Evolutionary conservation across 1,140 invertebrate genomes (phyloP), one percentile per base, ranked within the genome.

Genomic region (Cyphomyrmex costatus): DNA sequence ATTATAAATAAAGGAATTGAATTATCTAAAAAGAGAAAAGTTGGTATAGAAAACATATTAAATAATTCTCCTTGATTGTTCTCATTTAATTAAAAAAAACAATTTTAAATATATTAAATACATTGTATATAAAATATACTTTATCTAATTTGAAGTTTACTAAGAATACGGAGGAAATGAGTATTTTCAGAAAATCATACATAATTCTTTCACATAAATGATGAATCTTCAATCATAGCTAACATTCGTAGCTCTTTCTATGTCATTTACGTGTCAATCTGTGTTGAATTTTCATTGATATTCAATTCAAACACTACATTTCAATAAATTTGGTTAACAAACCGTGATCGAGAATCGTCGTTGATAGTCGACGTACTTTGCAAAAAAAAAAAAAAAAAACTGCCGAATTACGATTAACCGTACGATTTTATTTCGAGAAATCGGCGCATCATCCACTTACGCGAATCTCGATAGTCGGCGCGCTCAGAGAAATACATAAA

Each of bases 401-500:
- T 3, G 4, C 65, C 63, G 16, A 0, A 30, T 16, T 8, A 19
- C 73, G 27, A 66, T 87, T 61, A 68, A 70, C n/a, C 42, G 12
- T 21, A 36, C 77, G 66, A 89, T 86, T 89, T 83, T 60, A 68
- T 87, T 77, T 82, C 78, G 61, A 65, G 36, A 53, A 51, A 70
- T 56, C 46, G 8, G 27, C 27, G 84, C 65, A 77, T 78, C 76
- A 53, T 76, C 46, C 68, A 60, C 61, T 60, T 24, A 68, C 27
- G n/a, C 53, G 82, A 24, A 73, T 78, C 65, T 85, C 86, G 68
- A 90, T 78, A 85, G 80, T 63, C 68, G 86, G 71, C 71, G 84
- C 77, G 74, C 46, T 46, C 10, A 73, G 87, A 88, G 86, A 89
- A 92, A 92, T 90, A 86, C 88, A 92, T 92, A 92, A 92, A 92